Conservation (phyloP, 1,140 invertebrate species). For the Dysdera silvatica region DNA sequence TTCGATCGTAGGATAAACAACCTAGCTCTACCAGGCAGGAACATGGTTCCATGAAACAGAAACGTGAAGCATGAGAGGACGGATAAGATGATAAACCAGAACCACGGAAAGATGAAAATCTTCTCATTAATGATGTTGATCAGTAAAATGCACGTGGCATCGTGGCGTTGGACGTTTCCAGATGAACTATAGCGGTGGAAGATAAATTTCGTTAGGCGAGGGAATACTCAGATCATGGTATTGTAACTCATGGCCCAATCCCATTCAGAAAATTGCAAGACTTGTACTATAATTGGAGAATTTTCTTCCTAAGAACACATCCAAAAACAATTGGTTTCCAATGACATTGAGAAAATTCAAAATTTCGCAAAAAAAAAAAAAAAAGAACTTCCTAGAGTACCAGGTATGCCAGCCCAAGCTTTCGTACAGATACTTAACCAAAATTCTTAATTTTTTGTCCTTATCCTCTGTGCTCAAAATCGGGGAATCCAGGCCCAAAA, state of each 20-base stretch:
- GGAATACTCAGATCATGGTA: constrained; percentile 63
- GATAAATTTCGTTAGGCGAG: constrained; percentile 79
- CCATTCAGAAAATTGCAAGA: constrained; percentile 66
- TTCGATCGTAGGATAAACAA: constrained; percentile 21
- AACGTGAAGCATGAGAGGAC: constrained; percentile 57
- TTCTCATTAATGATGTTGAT: constrained; percentile 80
- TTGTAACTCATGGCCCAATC: constrained; percentile 58
- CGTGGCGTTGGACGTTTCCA: constrained; percentile 53
- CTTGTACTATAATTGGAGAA: constrained; percentile 46
- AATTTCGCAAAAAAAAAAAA: constrained; percentile 61
- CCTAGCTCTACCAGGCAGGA: constrained; percentile 39
- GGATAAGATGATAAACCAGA: constrained; percentile 67
- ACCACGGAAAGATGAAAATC: constrained; percentile 73
- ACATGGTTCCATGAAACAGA: constrained; percentile 67
- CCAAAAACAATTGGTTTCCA: constrained; percentile 47
- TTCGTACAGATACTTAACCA: constrained; percentile 71
- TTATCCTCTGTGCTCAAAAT: constrained; percentile 49
- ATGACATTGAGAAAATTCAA: constrained; percentile 44
- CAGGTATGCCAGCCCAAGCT: constrained; percentile 78
- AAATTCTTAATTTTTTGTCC: constrained; percentile 62
- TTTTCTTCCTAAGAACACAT: constrained; percentile 46
- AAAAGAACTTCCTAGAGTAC: constrained; percentile 75
- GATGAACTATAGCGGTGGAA: constrained; percentile 85
- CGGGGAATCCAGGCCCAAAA: constrained; percentile 32
- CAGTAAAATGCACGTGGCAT: constrained; percentile 72